phyloP scores from a whole-genome alignment of 2,797 vertebrate species.

The Danio kyathit region DNA sequence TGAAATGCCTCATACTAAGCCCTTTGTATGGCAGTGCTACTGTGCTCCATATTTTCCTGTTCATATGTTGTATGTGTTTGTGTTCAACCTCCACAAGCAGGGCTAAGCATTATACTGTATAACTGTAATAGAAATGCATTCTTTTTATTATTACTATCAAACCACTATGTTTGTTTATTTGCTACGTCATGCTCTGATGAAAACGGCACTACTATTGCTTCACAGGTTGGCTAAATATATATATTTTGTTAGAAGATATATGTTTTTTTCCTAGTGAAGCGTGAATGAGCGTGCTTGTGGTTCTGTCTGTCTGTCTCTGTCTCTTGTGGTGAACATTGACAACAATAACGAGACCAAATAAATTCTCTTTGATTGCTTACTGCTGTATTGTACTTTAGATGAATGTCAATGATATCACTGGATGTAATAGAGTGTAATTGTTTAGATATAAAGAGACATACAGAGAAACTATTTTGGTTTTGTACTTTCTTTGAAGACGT shows the following conservation, averaged over 20 bases:
- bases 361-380: constrained; percentile 60
- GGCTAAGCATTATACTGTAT: constrained; percentile 27
- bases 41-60: constrained; percentile 26
- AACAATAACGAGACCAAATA: constrained; percentile 65
- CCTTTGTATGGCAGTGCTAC: constrained; percentile 28
- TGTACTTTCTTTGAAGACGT: constrained; percentile 74
- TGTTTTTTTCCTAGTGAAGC: constrained; percentile 20
- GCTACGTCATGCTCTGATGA: constrained; percentile 25
- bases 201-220: constrained; percentile 48
- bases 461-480: constrained; percentile 68
- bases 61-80: constrained; percentile 21
- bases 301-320: constrained; percentile 59
- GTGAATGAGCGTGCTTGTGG: constrained; percentile 20
- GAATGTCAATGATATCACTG: constrained; percentile 65
- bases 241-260: constrained; percentile 32
- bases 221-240: constrained; percentile 35
- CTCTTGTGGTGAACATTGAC: constrained; percentile 59
- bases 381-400: constrained; percentile 67
- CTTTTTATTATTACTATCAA: not conserved
- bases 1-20: constrained; percentile 31
- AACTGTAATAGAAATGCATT: constrained; percentile 33
- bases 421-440: constrained; percentile 63
- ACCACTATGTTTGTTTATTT: constrained; percentile 18
- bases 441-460: constrained; percentile 63
- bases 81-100: constrained; percentile 25